These are phyloP conservation scores for Boloria selene DNA, from an alignment of 2,888 invertebrate genomes.

Conservation along the genomic window DNA sequence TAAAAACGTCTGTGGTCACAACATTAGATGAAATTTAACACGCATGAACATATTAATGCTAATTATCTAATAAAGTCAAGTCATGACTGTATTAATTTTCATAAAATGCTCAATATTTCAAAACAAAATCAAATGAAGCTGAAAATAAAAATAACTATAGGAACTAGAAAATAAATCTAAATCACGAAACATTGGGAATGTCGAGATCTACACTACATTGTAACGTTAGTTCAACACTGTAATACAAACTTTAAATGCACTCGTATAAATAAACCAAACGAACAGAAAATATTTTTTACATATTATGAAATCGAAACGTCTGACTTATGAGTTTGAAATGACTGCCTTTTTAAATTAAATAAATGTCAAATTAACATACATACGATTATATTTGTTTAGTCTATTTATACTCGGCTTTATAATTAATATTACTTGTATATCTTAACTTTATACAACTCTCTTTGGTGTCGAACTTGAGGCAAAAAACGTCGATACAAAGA, in stretches of 20 bases:
- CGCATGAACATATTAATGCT: slow-evolving; percentile 22
- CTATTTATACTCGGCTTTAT: slow-evolving; percentile 45
- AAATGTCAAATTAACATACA: not conserved
- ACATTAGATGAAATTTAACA: slow-evolving; percentile 39
- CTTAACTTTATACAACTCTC: slow-evolving; percentile 56
- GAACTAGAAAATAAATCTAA: slow-evolving; percentile 55
- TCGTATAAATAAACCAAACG: slow-evolving; percentile 13
- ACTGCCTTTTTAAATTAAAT: not conserved
- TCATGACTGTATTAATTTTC: slow-evolving; percentile 39
- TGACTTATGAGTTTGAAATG: not conserved
- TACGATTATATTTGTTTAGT: slow-evolving; percentile 11
- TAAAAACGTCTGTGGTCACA: slow-evolving; percentile 29
- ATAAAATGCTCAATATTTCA: slow-evolving; percentile 45
- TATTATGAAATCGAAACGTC: slow-evolving; percentile 5
- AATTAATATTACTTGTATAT: slow-evolving; percentile 55
- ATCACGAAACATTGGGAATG: slow-evolving; percentile 69
- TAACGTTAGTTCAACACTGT: slow-evolving; percentile 56
- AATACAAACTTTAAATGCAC: slow-evolving; percentile 19
- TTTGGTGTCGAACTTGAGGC: slow-evolving; percentile 69
- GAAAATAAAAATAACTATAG: slow-evolving; percentile 49
- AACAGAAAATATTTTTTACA: not conserved
- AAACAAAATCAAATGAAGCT: slow-evolving; percentile 47
- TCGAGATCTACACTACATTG: slow-evolving; percentile 63
- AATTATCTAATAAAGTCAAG: slow-evolving; percentile 29
- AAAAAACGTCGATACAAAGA: slow-evolving; percentile 28